A percentile compares a stretch with the other conserved stretches of the same genome.
Conservation (phyloP, 1,140 invertebrate species). For the Zaprionus ghesquierei region DNA sequence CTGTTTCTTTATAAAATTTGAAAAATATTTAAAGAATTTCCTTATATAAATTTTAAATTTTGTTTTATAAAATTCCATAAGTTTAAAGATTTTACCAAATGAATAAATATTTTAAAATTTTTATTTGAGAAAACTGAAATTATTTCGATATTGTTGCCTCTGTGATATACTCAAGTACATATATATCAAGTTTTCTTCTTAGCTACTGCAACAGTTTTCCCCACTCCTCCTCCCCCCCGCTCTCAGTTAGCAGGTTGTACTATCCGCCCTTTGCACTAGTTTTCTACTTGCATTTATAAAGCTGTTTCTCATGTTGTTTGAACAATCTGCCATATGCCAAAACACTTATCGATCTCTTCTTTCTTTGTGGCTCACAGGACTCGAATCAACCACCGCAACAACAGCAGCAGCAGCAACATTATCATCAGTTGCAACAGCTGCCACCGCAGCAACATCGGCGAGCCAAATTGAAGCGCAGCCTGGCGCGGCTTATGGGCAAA, state of each 20-base stretch:
- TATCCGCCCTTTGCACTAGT: constrained; percentile 23
- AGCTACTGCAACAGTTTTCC: constrained; percentile 20
- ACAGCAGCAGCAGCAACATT: constrained; percentile 27
- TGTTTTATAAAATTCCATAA: too few species aligned
- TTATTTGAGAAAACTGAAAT: too few species aligned
- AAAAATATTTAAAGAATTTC: too few species aligned
- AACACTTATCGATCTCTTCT: background rate
- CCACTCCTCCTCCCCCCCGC: background rate
- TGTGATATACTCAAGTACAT: background rate
- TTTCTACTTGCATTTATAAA: constrained; percentile 6
- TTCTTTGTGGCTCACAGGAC: constrained; percentile 42
- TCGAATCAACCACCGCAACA: constrained; percentile 34
- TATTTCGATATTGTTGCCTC: constrained; percentile 11
- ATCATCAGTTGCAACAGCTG: background rate
- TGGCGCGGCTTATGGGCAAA: constrained; percentile 66
- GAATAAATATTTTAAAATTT: too few species aligned
- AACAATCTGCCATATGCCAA: background rate
- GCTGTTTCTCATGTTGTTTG: constrained; percentile 34
- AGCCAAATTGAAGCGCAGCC: constrained; percentile 66
- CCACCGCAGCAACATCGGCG: constrained; percentile 45
- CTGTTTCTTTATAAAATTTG: too few species aligned
- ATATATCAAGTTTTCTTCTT: background rate
- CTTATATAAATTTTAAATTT: too few species aligned
- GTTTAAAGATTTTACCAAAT: too few species aligned
- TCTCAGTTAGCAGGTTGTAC: constrained; percentile 5